Evolutionary conservation across 2,888 invertebrate genomes (phyloP).

Genomic region (Tenthredo scrophulariae): DNA sequence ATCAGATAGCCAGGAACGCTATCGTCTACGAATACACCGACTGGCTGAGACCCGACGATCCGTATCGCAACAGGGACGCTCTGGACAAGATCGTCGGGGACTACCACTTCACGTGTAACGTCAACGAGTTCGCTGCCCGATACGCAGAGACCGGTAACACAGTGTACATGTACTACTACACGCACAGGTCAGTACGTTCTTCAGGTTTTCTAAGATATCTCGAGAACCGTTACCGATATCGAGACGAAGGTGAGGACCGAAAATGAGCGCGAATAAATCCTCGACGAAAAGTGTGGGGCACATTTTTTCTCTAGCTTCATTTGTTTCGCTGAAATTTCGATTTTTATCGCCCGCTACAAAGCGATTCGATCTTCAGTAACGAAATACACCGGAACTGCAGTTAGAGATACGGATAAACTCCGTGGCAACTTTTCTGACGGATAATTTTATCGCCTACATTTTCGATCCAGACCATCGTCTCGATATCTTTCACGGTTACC

Average conservation of each 20-base stretch:
- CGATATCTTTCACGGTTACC: not conserved
- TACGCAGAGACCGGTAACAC: constrained; percentile 94
- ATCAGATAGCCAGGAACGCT: constrained; percentile 90
- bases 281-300: not conserved
- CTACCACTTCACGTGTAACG: constrained; percentile 96
- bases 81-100: constrained; percentile 97
- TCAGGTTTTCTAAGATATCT: not conserved
- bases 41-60: constrained; percentile 93
- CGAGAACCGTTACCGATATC: not conserved
- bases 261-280: not conserved
- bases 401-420: not conserved
- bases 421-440: not conserved
- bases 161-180: constrained; percentile 95
- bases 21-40: constrained; percentile 96
- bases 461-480: not conserved
- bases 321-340: not conserved
- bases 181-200: constrained; percentile 81
- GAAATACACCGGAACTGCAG: not conserved
- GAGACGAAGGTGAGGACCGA: not conserved
- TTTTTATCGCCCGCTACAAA: not conserved
- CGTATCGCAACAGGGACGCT: constrained; percentile 89
- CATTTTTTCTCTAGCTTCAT: not conserved
- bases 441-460: not conserved
- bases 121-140: constrained; percentile 94
- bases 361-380: not conserved